Percentiles rank a stretch among this genome's conserved stretches.
Conservation (phyloP, 2,888 invertebrate genomes). For the Pyrochroa serraticornis region DNA sequence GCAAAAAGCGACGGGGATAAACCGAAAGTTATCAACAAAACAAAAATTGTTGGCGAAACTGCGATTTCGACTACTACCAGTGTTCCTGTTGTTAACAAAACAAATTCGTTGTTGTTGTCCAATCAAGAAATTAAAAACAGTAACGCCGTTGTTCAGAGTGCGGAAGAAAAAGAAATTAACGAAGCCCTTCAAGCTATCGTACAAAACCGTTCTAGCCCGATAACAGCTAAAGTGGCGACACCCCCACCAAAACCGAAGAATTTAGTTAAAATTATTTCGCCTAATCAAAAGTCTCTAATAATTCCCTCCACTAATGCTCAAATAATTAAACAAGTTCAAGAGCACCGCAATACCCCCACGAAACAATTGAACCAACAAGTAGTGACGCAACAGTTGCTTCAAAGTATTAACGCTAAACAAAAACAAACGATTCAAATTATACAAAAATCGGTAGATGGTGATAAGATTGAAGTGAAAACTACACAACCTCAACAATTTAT, state of each 20-base stretch:
- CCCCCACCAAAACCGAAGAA: conserved; percentile 43
- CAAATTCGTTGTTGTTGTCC: conserved; percentile 29
- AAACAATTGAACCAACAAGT: conserved; percentile 43
- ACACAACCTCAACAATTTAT: conserved; percentile 49
- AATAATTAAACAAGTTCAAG: conserved; percentile 47
- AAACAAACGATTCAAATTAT: conserved; percentile 38
- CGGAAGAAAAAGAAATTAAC: conserved; percentile 49
- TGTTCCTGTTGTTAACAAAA: conserved; percentile 10
- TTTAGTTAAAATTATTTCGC: conserved; percentile 55
- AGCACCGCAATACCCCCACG: conserved; percentile 33
- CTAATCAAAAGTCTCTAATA: conserved; percentile 58
- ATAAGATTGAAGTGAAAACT: conserved; percentile 32
- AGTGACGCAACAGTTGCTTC: conserved; percentile 51
- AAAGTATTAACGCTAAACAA: conserved; percentile 49
- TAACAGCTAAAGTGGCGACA: conserved; percentile 37
- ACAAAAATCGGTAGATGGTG: conserved; percentile 29
- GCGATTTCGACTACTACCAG: conserved; percentile 20
- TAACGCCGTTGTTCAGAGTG: too few species aligned
- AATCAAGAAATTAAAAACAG: conserved; percentile 17
- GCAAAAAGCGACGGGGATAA: conserved; percentile 17
- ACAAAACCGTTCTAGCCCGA: conserved; percentile 50
- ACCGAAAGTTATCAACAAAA: conserved; percentile 3
- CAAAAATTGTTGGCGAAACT: conserved; percentile 3
- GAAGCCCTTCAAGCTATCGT: conserved; percentile 56
- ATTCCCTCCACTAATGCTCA: conserved; percentile 57